Evolutionary conservation across 1,140 invertebrate species (phyloP).

Genomic region (Drosophila truncata): DNA sequence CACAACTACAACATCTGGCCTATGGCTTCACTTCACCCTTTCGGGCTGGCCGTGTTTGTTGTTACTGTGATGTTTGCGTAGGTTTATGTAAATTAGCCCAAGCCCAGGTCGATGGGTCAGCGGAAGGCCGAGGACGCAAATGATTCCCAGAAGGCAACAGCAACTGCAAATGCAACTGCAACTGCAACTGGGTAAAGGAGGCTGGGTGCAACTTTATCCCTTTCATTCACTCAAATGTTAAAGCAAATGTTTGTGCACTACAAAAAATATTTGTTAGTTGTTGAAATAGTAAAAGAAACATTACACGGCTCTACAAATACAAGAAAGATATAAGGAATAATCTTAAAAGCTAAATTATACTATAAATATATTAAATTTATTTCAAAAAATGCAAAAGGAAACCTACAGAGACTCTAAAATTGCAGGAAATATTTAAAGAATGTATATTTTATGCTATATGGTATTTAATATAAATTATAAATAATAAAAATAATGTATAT

Average conservation of each 20-base stretch:
- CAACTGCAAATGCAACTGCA: constrained; percentile 24
- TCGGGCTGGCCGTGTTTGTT: constrained; percentile 31
- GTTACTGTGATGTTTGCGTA: constrained; percentile 57
- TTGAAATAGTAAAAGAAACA: neutral
- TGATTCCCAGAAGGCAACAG: constrained; percentile 77
- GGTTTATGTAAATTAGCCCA: constrained; percentile 78
- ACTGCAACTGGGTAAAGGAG: constrained; percentile 29
- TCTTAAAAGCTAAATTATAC: no score
- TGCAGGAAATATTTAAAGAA: no score
- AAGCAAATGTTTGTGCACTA: constrained; percentile 27
- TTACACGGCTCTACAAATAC: neutral
- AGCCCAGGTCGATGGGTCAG: constrained; percentile 47
- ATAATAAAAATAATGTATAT: neutral
- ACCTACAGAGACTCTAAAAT: no score
- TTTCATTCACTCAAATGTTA: constrained; percentile 68
- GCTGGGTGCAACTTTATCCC: constrained; percentile 66
- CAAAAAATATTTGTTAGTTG: neutral
- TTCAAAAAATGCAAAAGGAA: no score
- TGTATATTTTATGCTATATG: no score
- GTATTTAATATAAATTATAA: no score
- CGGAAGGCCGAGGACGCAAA: constrained; percentile 63
- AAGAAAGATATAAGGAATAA: no score
- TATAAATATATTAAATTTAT: no score
- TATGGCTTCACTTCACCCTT: constrained; percentile 14
- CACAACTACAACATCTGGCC: constrained; percentile 34